Percentiles rank a stretch among this genome's conserved stretches.
These are phyloP conservation scores for Cherax quadricarinatus DNA, from an alignment of 1,140 invertebrate species.

Conservation along the genomic window DNA sequence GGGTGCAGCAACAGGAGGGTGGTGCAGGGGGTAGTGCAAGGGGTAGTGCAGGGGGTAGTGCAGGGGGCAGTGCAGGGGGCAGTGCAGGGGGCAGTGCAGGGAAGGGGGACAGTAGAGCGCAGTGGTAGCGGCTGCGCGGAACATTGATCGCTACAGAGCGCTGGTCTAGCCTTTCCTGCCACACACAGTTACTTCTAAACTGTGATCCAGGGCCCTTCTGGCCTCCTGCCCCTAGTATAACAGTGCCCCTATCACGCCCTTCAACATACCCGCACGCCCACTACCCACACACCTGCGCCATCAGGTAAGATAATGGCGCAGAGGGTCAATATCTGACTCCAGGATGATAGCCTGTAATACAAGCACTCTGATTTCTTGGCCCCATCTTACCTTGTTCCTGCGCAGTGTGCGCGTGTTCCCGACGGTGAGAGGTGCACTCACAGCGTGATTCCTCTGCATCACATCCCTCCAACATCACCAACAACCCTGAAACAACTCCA, in stretches of 20 bases:
- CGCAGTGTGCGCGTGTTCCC: constrained; percentile 49
- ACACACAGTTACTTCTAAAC: constrained; percentile 31
- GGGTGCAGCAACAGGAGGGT: neutral
- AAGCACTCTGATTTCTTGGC: constrained; percentile 29
- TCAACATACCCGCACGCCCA: constrained; percentile 45
- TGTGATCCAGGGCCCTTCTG: constrained; percentile 39
- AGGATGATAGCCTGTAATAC: constrained; percentile 1
- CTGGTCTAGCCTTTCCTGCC: neutral
- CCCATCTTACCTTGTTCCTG: constrained; percentile 40
- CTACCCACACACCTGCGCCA: constrained; percentile 49
- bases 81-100: neutral
- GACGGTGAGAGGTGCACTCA: constrained; percentile 26
- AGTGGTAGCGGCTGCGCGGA: constrained; percentile 37
- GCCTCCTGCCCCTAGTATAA: constrained; percentile 25
- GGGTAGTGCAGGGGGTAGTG: neutral
- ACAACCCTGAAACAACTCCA: constrained; percentile 34
- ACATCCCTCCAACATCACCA: constrained; percentile 11
- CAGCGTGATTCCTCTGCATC: constrained; percentile 25
- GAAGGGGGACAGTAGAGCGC: neutral
- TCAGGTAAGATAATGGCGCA: constrained; percentile 39
- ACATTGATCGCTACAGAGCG: constrained; percentile 41
- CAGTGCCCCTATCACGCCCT: constrained; percentile 48
- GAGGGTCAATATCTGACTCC: neutral
- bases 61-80: neutral
- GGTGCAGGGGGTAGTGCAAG: neutral